Evolutionary conservation across 2,113 vertebrate species (phyloP).

Genomic region (Neolamprologus brichardi): DNA sequence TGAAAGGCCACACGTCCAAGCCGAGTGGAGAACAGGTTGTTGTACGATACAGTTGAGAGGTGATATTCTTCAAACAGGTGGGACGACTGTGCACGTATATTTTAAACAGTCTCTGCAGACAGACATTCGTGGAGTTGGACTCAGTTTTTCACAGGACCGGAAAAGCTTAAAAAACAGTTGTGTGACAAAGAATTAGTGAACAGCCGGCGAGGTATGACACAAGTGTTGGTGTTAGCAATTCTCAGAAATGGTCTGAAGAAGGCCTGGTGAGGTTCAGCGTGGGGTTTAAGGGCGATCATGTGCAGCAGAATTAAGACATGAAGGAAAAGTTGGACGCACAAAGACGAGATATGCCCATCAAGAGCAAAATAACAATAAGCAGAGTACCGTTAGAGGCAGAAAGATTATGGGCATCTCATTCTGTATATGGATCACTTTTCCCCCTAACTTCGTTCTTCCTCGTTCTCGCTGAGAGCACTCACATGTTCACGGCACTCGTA

Average conservation of each 20-base stretch:
- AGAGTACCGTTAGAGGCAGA: not conserved
- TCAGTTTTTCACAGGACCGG: not conserved
- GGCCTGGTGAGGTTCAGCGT: not conserved
- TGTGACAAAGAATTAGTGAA: not conserved
- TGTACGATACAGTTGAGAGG: not conserved
- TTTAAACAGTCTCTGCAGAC: not conserved
- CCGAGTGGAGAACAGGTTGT: not conserved
- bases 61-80: not conserved
- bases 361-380: not conserved
- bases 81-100: not conserved
- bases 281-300: not conserved
- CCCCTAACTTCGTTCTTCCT: not conserved
- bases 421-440: not conserved
- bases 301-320: not conserved
- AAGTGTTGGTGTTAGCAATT: not conserved
- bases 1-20: not conserved
- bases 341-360: not conserved
- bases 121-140: not conserved
- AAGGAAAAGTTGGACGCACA: rapidly evolving
- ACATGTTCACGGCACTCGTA: not conserved
- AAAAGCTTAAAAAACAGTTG: not conserved
- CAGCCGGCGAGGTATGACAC: not conserved
- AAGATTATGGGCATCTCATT: not conserved
- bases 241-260: not conserved
- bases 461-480: not conserved